Percentiles rank a stretch among this genome's conserved stretches.
Evolutionary conservation across 2,888 invertebrate species (phyloP).

Genomic region (Melipona beecheii): DNA sequence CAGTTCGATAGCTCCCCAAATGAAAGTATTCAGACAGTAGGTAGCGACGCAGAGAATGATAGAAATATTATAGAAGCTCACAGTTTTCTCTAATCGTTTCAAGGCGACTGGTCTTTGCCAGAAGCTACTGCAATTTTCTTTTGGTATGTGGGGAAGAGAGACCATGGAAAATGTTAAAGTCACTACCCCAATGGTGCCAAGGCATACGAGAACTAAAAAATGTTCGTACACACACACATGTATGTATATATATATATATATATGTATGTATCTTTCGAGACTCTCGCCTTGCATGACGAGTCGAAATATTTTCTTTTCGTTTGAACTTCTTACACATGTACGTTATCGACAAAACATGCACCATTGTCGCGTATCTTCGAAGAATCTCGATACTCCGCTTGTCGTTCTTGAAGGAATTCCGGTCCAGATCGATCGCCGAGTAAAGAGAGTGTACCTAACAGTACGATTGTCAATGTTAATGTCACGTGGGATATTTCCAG

Average conservation of each 20-base stretch:
- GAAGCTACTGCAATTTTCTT: background rate
- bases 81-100: background rate
- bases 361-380: background rate
- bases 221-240: background rate
- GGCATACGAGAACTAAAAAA: accelerated
- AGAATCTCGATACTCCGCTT: background rate
- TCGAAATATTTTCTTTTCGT: no score
- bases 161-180: accelerated
- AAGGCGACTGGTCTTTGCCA: background rate
- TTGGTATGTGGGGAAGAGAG: background rate
- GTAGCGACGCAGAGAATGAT: accelerated
- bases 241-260: no score
- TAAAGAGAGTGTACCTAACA: background rate
- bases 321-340: background rate
- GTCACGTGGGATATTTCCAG: no score
- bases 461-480: background rate
- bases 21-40: accelerated
- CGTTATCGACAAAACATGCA: background rate
- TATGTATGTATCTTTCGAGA: background rate
- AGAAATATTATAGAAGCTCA: no score
- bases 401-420: background rate
- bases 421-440: background rate
- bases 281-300: background rate
- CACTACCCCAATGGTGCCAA: accelerated
- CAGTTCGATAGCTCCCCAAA: background rate